Evolutionary conservation across 2,113 vertebrate species (phyloP).

Genomic region (Catharus minimus): DNA sequence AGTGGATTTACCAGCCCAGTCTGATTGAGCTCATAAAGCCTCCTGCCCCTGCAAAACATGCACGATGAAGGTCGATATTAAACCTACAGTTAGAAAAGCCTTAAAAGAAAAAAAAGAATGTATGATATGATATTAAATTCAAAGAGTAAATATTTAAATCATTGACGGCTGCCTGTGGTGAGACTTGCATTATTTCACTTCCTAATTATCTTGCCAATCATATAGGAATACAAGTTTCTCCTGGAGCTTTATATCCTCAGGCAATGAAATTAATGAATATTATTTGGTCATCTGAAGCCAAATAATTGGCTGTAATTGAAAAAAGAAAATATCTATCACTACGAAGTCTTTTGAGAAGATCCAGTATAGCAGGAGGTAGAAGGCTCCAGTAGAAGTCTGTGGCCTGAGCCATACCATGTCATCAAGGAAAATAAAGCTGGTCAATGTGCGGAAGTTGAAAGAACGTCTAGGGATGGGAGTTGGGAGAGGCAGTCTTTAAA

Average conservation of each 20-base stretch:
- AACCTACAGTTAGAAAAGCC: neutral
- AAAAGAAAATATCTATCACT: neutral
- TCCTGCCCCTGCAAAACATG: neutral
- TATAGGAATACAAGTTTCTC: neutral
- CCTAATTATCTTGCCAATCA: constrained; percentile 43
- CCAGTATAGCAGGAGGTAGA: neutral
- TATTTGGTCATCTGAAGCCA: neutral
- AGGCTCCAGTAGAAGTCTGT: neutral
- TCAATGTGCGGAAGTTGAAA: neutral
- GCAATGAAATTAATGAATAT: constrained; percentile 17
- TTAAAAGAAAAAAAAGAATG: neutral
- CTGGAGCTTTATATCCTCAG: constrained; percentile 11
- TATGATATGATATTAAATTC: neutral
- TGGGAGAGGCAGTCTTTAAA: neutral
- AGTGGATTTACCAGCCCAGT: neutral
- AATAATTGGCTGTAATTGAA: neutral
- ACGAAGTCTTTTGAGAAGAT: neutral
- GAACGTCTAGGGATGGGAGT: neutral
- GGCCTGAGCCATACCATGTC: neutral
- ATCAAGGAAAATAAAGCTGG: neutral
- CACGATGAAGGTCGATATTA: neutral
- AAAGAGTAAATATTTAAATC: neutral
- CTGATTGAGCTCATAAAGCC: neutral
- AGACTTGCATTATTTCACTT: constrained; percentile 27
- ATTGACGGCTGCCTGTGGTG: neutral